Evolutionary conservation across 1,140 invertebrate species (phyloP).

Genomic region (Orchestia grillus): DNA sequence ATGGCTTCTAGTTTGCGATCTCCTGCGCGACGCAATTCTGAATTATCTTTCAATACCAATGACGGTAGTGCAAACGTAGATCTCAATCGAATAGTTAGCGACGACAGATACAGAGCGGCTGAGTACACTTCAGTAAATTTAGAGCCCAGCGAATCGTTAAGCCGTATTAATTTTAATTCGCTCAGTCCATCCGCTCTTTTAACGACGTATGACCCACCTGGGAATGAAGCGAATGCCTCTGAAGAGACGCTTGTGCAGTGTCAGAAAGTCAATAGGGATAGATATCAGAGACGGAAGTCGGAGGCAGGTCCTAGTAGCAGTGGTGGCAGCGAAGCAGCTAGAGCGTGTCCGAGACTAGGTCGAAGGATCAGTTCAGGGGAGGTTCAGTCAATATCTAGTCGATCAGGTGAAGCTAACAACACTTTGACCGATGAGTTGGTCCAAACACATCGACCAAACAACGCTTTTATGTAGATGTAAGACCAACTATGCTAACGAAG

Average conservation of each 20-base stretch:
- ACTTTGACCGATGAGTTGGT: not conserved
- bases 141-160: not conserved
- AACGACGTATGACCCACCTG: not conserved
- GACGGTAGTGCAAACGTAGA: not conserved
- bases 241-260: not conserved
- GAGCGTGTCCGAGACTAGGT: not conserved
- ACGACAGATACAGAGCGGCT: not conserved
- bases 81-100: not conserved
- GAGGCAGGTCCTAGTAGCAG: not conserved
- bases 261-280: not conserved
- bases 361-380: not conserved
- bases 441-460: not conserved
- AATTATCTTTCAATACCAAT: not conserved
- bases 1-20: not conserved
- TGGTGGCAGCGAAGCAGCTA: not conserved
- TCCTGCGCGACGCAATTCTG: not conserved
- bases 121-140: not conserved
- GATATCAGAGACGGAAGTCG: not conserved
- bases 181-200: not conserved
- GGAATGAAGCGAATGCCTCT: not conserved
- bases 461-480: conserved; percentile 6
- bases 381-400: conserved; percentile 42
- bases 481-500: not conserved
- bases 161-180: not conserved
- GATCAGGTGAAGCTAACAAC: not conserved